Percentiles rank a stretch among this genome's conserved stretches.
Evolutionary conservation across 2,113 vertebrate genomes (phyloP).

Genomic region (Polypterus senegalus): DNA sequence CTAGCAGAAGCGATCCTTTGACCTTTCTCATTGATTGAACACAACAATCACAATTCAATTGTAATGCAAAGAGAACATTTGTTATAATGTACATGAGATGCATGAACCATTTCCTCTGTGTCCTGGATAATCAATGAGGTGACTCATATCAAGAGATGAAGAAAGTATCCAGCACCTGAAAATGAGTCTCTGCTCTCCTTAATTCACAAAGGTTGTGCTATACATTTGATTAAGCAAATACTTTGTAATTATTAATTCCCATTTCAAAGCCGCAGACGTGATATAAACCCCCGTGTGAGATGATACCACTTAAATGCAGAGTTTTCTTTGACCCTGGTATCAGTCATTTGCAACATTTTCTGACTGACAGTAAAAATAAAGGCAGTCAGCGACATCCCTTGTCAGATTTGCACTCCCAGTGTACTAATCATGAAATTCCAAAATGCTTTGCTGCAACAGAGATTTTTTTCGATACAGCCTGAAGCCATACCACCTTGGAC

Average conservation of each 20-base stretch:
- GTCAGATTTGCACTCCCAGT: background rate
- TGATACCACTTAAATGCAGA: background rate
- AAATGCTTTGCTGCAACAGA: too few relatives aligned
- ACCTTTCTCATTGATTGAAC: slow-evolving; percentile 99
- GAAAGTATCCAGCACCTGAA: slow-evolving; percentile 26
- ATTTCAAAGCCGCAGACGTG: slow-evolving; percentile 23
- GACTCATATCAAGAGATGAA: slow-evolving; percentile 60
- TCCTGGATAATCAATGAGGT: slow-evolving; percentile 92
- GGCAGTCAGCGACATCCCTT: background rate
- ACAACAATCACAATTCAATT: slow-evolving; percentile 99
- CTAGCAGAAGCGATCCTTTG: slow-evolving; percentile 94
- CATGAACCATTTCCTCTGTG: slow-evolving; percentile 92
- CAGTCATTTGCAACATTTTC: slow-evolving; percentile 28
- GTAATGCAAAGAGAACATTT: slow-evolving; percentile 99
- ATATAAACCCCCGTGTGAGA: background rate
- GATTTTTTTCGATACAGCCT: too few relatives aligned
- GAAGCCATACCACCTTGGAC: too few relatives aligned
- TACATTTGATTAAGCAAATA: slow-evolving; percentile 45
- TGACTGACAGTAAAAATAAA: slow-evolving; percentile 25
- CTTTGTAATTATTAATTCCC: slow-evolving; percentile 44
- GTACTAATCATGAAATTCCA: background rate
- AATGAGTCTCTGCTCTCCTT: slow-evolving; percentile 27
- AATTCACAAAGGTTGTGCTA: slow-evolving; percentile 47
- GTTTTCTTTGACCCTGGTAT: slow-evolving; percentile 19
- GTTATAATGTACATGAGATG: slow-evolving; percentile 97